Base-by-base conservation (phyloP, 2,797 vertebrate genomes). In the Lepilemur septentrionalis region DNA sequence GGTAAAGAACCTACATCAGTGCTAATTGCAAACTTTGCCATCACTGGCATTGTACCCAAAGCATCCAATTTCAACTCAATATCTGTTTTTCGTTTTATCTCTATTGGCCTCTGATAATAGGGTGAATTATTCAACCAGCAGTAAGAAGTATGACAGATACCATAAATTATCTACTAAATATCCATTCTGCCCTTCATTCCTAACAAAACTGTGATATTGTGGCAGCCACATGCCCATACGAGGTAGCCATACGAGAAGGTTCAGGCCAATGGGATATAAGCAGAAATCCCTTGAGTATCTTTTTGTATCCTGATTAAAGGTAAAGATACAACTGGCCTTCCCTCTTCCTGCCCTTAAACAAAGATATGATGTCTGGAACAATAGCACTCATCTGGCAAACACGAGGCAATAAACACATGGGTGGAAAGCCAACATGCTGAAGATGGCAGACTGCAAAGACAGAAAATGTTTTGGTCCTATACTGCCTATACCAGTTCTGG, bases 11-110 rank as follows among this genome's bases (percentile, higher is more conserved):
- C 17, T 59, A 38, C 23, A 55, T 28, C 22, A 52, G 23, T 13
- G 4, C 23, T 95, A 87, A 97, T 81, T 55, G 92, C 20, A 88
- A 93, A 91, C 43, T 83, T 20, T 61, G 41, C 41, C 90, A 30
- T 57, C 8, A 4, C 0, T 67, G 20, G 28, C 63, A 87, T 38
- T 76, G 46, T 50, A 57, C 32, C 50, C 52, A 73, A n/a, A 57
- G 32, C 52, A 65, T 83, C 20, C 48, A 80, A 88, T 67, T 52
- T 38, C 61, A 41, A 83, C 18, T 17, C 7, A 10, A 10, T 84
- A 43, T 65, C 70, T 70, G 85, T 38, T 80, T 81, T 65, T 43
- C 28, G 9, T 76, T 84, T 61, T 83, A 57, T 38, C 32, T 55
- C 59, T 75, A 43, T 55, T 80, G 73, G 59, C 59, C 63, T 93